Percentiles rank a stretch among this genome's conserved stretches.
phyloP scores from a whole-genome alignment of 92 coral and sea anemone species.

The Palythoa heliodiscus region DNA sequence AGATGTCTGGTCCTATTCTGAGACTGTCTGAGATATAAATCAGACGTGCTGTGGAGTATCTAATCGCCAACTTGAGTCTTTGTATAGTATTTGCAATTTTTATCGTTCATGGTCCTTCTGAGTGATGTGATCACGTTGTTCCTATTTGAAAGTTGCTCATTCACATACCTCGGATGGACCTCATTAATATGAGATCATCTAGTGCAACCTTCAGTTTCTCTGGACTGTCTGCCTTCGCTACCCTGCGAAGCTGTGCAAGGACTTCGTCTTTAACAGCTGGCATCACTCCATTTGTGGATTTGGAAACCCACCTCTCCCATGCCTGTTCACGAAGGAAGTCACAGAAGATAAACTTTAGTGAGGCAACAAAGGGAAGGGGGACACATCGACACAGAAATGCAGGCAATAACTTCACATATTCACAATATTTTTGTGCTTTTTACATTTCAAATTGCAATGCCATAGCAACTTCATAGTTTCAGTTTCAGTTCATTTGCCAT shows the following conservation, averaged over 20 bases:
- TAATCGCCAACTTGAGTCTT: background rate
- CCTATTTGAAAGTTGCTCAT: background rate
- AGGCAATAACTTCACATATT: background rate
- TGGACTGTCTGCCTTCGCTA: no score
- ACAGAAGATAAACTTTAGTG: no score
- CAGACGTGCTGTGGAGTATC: background rate
- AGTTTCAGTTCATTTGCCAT: no score
- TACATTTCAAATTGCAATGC: background rate
- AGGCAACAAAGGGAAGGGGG: no score
- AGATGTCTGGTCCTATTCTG: background rate
- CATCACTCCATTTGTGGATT: no score
- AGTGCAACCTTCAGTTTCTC: no score
- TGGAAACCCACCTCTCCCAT: no score
- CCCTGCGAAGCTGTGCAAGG: no score
- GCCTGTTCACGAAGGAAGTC: no score
- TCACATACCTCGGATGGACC: background rate
- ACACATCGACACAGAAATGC: background rate
- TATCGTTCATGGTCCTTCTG: background rate
- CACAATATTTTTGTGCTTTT: slow-evolving; percentile 45
- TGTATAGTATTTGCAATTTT: background rate
- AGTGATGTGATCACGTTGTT: background rate
- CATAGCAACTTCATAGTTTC: background rate
- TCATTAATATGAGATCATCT: no score
- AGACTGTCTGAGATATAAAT: background rate
- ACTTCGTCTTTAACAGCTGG: no score